A percentile compares a stretch with the other conserved stretches of the same genome.
Evolutionary conservation across 2,888 invertebrate genomes (phyloP).

Genomic region (Mesopsocus fuscifrons): DNA sequence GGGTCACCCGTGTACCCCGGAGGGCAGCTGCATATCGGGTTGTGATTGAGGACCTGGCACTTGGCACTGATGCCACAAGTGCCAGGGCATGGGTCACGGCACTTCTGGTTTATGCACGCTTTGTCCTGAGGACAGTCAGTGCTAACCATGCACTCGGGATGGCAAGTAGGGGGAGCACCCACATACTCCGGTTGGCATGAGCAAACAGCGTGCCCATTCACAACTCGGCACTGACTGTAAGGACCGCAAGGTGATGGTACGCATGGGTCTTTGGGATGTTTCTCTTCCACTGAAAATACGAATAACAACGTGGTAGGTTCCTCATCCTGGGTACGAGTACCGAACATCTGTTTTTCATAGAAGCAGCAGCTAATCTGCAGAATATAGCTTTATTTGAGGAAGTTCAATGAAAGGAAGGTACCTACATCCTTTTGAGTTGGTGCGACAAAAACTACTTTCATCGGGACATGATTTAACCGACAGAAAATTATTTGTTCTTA

Average conservation of each 20-base stretch:
- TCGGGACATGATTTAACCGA: too few relatives aligned
- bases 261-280: constrained; percentile 40
- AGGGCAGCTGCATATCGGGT: constrained; percentile 66
- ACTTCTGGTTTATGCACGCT: constrained; percentile 62
- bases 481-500: too few relatives aligned
- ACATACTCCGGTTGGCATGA: constrained; percentile 59
- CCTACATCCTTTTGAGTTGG: too few relatives aligned
- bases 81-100: constrained; percentile 62
- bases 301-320: too few relatives aligned
- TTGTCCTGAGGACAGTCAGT: constrained; percentile 63
- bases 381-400: too few relatives aligned
- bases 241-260: constrained; percentile 58
- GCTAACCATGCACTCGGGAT: constrained; percentile 66
- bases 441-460: too few relatives aligned
- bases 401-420: too few relatives aligned
- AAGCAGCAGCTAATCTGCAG: too few relatives aligned
- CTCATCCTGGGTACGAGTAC: too few relatives aligned
- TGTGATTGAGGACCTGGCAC: constrained; percentile 69
- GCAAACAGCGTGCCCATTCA: constrained; percentile 58
- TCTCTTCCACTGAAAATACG: constrained; percentile 20
- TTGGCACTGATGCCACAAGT: constrained; percentile 67
- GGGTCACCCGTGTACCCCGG: constrained; percentile 62
- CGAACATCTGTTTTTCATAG: too few relatives aligned
- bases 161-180: constrained; percentile 58
- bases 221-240: constrained; percentile 51